These are phyloP conservation scores for Paramisgurnus dabryanus DNA, from an alignment of 2,113 vertebrate species.

Conservation along the genomic window DNA sequence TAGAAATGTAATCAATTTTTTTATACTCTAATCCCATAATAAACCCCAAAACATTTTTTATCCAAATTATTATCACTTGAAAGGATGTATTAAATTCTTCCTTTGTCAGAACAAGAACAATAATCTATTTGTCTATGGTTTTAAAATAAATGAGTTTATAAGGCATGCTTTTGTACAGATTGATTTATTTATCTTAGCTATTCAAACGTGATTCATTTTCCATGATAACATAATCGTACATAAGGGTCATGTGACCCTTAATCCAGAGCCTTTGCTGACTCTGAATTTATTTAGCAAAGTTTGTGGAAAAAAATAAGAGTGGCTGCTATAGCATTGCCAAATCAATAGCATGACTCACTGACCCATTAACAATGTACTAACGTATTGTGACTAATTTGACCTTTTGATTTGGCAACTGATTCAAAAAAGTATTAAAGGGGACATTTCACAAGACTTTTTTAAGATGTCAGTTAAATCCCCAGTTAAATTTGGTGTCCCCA, in stretches of 20 bases:
- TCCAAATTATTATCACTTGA: no score
- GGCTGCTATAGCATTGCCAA: background rate
- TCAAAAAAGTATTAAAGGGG: no score
- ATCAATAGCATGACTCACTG: constrained; percentile 13
- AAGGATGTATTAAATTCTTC: no score
- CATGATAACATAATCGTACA: background rate
- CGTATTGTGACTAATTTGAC: background rate
- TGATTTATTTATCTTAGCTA: no score
- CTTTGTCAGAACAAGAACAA: no score
- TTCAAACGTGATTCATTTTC: background rate
- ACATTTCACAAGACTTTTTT: background rate
- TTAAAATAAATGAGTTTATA: no score
- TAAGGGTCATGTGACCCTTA: constrained; percentile 1
- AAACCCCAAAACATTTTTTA: no score
- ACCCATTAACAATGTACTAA: background rate
- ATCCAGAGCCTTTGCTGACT: constrained; percentile 18
- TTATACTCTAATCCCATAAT: background rate
- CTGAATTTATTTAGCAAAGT: constrained; percentile 12
- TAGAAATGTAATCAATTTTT: background rate
- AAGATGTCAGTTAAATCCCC: no score
- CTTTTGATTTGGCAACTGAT: background rate
- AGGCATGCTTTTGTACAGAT: no score
- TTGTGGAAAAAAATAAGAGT: constrained; percentile 5
- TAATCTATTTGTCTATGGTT: no score
- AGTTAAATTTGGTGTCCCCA: no score